Conservation (phyloP, 2,113 vertebrate species). For the Vireo altiloquus region DNA sequence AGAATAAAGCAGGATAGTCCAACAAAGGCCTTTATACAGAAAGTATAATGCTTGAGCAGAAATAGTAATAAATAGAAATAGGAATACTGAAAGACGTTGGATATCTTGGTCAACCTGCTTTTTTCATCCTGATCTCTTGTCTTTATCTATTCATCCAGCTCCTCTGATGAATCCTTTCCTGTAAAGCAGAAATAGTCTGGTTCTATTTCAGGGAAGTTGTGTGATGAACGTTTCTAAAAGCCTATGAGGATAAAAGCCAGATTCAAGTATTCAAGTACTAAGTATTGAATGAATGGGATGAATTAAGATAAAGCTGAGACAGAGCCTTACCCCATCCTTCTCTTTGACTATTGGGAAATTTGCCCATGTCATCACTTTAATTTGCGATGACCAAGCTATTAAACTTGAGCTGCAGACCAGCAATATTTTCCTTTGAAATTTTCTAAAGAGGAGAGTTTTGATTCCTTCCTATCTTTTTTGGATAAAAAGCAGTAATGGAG, state of each 20-base stretch:
- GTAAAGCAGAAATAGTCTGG: constrained; percentile 11
- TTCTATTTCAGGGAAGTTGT: constrained; percentile 26
- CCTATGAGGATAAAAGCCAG: neutral
- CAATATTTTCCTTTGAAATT: neutral
- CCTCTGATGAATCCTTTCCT: constrained; percentile 15
- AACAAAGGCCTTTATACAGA: neutral
- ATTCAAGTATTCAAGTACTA: neutral
- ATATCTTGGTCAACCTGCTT: neutral
- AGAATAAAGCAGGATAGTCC: neutral
- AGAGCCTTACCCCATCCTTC: neutral
- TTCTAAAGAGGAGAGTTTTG: neutral
- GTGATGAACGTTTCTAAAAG: neutral
- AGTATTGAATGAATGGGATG: neutral
- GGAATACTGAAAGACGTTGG: neutral
- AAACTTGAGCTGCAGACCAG: neutral
- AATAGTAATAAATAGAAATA: neutral
- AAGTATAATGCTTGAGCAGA: neutral
- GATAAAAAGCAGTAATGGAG: neutral
- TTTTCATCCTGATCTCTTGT: neutral
- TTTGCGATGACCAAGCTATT: neutral
- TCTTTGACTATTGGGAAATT: neutral
- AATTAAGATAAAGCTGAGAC: neutral
- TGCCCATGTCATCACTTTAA: neutral
- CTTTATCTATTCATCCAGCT: neutral
- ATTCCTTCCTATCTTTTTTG: neutral